These are phyloP conservation scores for Drosophila infuscata DNA, from an alignment of 2,888 invertebrate genomes.

Conservation along the genomic window DNA sequence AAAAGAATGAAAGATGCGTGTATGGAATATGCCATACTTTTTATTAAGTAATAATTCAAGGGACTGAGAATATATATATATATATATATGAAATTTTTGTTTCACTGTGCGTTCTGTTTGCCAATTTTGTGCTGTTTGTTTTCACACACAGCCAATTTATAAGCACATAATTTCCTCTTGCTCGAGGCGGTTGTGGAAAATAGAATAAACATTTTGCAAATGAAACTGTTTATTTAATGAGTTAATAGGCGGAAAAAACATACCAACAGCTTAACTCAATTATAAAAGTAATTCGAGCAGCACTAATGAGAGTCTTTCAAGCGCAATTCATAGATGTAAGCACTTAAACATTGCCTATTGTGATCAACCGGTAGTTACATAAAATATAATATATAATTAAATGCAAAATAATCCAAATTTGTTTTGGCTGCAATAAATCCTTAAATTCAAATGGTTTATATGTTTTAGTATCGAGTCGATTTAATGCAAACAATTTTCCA, in stretches of 20 bases:
- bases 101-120: conserved; percentile 6
- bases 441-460: background rate
- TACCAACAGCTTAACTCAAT: conserved; percentile 23
- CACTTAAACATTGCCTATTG: background rate
- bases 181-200: conserved; percentile 21
- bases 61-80: background rate
- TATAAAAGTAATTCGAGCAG: conserved; percentile 8
- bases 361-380: background rate
- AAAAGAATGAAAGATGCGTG: background rate
- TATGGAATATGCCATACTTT: background rate
- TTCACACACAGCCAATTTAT: background rate
- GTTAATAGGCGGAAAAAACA: conserved; percentile 30
- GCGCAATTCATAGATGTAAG: background rate
- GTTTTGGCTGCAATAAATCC: background rate
- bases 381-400: background rate
- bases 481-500: background rate
- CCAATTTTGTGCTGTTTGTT: conserved; percentile 15
- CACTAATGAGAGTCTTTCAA: conserved; percentile 7
- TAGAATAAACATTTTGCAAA: conserved; percentile 38
- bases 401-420: background rate
- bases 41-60: background rate
- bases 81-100: background rate
- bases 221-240: conserved; percentile 41
- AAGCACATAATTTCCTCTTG: conserved; percentile 5
- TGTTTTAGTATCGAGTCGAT: background rate